Percentiles rank a stretch among this genome's conserved stretches.
Evolutionary conservation across 2,113 vertebrate species (phyloP).

Genomic region (Pollimyrus isidori): DNA sequence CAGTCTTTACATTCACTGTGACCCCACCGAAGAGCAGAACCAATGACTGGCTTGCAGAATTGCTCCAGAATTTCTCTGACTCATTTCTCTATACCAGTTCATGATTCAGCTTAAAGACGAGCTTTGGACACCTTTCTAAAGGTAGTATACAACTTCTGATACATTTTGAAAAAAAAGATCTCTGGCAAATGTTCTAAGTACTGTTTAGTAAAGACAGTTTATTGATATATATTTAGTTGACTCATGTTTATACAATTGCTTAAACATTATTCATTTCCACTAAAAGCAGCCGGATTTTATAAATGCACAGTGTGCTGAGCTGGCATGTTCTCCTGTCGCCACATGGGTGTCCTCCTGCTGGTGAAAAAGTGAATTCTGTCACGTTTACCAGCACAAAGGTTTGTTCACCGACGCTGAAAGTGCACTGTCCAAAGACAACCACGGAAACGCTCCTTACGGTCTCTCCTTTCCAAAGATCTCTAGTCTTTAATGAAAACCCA

Average conservation of each 20-base stretch:
- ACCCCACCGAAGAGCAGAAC: background rate
- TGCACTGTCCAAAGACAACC: background rate
- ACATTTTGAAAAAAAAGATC: background rate
- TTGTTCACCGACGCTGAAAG: background rate
- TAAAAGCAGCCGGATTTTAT: background rate
- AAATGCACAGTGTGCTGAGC: background rate
- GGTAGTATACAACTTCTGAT: background rate
- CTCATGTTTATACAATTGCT: background rate
- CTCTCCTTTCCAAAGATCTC: background rate
- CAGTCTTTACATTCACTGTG: background rate
- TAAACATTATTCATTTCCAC: background rate
- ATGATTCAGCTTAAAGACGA: background rate
- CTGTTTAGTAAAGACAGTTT: background rate
- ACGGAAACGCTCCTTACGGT: background rate
- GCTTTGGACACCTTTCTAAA: background rate
- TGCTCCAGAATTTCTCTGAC: background rate
- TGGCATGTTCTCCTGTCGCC: background rate
- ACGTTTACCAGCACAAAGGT: background rate
- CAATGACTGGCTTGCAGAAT: background rate
- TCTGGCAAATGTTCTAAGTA: background rate
- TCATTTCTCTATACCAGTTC: background rate
- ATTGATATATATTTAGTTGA: background rate
- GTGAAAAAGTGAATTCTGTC: background rate
- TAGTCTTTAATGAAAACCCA: background rate
- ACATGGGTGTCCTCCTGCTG: background rate